Base-by-base conservation (phyloP, 2,888 invertebrate species). In the Lathronympha strigana region DNA sequence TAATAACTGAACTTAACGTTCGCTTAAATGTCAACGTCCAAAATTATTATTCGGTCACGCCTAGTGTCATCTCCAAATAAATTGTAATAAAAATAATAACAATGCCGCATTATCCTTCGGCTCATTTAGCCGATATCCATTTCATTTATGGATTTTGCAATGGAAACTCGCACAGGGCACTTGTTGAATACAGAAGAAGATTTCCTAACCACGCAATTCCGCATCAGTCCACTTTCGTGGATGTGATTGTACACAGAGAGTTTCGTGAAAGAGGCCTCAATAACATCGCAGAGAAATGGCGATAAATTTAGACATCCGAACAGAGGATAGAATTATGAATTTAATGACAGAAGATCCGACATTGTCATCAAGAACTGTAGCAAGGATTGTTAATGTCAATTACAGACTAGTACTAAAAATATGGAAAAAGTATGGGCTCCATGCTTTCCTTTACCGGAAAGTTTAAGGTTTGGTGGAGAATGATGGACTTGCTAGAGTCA, bases 121-220 rank as follows among this genome's bases (percentile, higher is more conserved):
- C 4, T 25, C 8, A 49, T 4, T 49, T 49, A 49, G 47, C 25
- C 6, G 47, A 49, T 25, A 49, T 25, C 25, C 23, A 49, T 25
- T 49, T 49, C n/a, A 49, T 49, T 25, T 49, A 49, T 25, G 47
- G 25, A 25, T 25, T 49, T 49, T 25, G 47, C n/a, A 49, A 49
- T 4, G 47, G 47, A 6, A 49, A 49, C 15, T 49, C 47, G 6
- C 47, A 25, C n/a, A 25, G n/a, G 4, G 47, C 47, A 15, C n/a
- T 49, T 25, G n/a, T 8, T 25, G 47, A 49, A n/a, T 25, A 49
- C n/a, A 23, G 47, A 11, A 49, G n/a, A n/a, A 49, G 47, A 25
- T 25, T 49, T 49, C 25, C 47, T 1, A 49, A 4, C n/a, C 25
- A 15, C 13, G 25, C 25, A 4, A 19, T 23, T n/a, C 47, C 47